These are phyloP conservation scores for Sceloporus undulatus DNA, from an alignment of 2,113 vertebrate species.

Conservation along the genomic window DNA sequence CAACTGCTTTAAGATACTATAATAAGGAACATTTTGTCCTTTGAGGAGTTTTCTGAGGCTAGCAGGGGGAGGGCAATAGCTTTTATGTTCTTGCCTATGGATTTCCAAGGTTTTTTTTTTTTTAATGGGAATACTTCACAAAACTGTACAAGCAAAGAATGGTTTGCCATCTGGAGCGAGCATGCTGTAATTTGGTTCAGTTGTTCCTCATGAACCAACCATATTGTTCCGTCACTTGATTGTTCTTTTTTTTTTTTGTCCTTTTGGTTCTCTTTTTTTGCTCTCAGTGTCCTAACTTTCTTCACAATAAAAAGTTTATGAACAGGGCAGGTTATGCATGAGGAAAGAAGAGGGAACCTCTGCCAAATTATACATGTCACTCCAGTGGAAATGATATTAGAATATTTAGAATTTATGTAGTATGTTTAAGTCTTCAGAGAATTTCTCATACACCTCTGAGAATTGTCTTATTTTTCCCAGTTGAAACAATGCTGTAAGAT, in stretches of 20 bases:
- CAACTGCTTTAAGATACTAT: background rate
- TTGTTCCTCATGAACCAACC: constrained; percentile 40
- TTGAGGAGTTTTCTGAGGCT: no score
- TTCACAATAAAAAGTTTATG: constrained; percentile 28
- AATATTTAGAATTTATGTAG: background rate
- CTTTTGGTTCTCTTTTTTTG: constrained; percentile 37
- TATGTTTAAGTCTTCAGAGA: background rate
- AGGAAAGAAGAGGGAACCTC: constrained; percentile 14
- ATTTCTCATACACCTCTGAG: background rate
- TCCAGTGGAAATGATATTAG: constrained; percentile 10
- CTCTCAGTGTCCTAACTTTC: constrained; percentile 52
- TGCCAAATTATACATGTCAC: constrained; percentile 27
- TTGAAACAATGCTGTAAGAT: background rate
- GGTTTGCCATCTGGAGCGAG: background rate
- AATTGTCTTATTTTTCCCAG: background rate
- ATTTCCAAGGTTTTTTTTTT: constrained; percentile 45
- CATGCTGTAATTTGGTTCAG: constrained; percentile 31
- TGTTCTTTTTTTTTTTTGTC: background rate
- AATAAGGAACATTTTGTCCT: background rate
- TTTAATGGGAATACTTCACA: constrained; percentile 60
- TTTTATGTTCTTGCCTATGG: background rate
- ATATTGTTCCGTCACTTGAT: constrained; percentile 36
- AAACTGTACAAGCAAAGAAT: background rate
- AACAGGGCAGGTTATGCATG: constrained; percentile 35
- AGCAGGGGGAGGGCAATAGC: background rate